Conservation (phyloP, 2,113 vertebrate species). For the Pitta sordida region DNA sequence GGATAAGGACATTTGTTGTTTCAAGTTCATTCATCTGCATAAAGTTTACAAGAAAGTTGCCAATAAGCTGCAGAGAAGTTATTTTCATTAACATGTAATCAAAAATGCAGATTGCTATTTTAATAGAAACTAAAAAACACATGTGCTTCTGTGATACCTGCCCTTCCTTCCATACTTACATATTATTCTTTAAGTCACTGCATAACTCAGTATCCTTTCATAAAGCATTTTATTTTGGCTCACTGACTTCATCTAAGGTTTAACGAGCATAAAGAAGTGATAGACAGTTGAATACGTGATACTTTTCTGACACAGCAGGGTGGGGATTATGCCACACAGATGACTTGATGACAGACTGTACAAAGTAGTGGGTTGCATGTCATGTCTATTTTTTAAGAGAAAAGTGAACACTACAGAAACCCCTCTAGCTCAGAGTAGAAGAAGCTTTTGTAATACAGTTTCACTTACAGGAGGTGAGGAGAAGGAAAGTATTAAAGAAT, state of each 20-base stretch:
- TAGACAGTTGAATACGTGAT: not conserved
- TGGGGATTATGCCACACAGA: conserved; percentile 2
- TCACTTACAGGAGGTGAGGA: not conserved
- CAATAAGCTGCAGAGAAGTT: not conserved
- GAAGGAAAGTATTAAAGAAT: not conserved
- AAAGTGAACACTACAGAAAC: not conserved
- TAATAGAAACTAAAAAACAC: not conserved
- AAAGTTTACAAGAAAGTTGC: not conserved
- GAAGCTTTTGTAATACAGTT: not conserved
- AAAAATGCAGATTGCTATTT: not conserved
- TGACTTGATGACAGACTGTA: not conserved
- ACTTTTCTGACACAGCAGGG: not conserved
- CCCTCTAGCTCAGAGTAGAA: not conserved
- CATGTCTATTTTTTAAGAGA: not conserved
- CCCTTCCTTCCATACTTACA: not conserved
- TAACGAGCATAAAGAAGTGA: not conserved
- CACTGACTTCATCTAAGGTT: not conserved
- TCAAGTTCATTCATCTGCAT: not conserved
- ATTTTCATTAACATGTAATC: not conserved
- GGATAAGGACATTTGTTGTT: not conserved
- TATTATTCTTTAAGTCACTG: not conserved
- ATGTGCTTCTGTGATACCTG: not conserved
- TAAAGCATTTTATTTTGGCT: conserved; percentile 11
- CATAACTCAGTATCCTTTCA: not conserved
- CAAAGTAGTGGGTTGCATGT: not conserved